Conservation (phyloP, 2,797 vertebrate genomes). For the Trachops cirrhosus region DNA sequence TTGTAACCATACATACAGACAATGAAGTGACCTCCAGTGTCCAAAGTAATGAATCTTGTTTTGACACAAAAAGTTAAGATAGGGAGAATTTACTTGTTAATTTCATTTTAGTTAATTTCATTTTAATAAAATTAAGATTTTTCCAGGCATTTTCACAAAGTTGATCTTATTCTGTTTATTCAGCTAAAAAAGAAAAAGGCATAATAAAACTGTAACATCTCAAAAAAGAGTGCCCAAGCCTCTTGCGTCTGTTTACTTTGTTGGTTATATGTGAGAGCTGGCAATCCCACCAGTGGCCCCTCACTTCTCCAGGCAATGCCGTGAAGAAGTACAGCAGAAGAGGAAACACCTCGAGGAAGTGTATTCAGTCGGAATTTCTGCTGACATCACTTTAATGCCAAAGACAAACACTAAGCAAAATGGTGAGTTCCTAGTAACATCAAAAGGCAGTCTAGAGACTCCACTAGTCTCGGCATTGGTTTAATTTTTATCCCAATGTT, state of each 20-base stretch:
- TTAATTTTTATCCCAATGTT: slow-evolving; percentile 26
- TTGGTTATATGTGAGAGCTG: background rate
- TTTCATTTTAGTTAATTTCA: background rate
- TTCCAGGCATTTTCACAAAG: background rate
- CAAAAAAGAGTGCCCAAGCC: background rate
- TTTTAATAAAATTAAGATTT: slow-evolving; percentile 29
- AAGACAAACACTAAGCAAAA: background rate
- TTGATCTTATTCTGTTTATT: slow-evolving; percentile 16
- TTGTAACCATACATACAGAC: slow-evolving; percentile 53
- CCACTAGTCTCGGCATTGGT: background rate
- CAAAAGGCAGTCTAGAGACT: background rate
- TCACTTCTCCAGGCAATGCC: background rate
- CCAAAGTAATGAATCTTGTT: slow-evolving; percentile 9
- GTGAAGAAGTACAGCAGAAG: background rate
- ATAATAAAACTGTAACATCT: background rate
- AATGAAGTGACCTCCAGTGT: slow-evolving; percentile 24
- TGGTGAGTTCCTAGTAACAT: background rate
- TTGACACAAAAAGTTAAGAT: slow-evolving; percentile 2
- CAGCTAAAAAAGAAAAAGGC: background rate
- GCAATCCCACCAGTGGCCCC: background rate
- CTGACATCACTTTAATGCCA: background rate
- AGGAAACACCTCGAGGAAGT: background rate
- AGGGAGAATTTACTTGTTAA: background rate
- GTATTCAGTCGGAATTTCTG: background rate
- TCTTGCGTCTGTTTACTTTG: background rate